Evolutionary conservation across 2,888 invertebrate genomes (phyloP).

Genomic region (Drepanosiphum platanoidis): DNA sequence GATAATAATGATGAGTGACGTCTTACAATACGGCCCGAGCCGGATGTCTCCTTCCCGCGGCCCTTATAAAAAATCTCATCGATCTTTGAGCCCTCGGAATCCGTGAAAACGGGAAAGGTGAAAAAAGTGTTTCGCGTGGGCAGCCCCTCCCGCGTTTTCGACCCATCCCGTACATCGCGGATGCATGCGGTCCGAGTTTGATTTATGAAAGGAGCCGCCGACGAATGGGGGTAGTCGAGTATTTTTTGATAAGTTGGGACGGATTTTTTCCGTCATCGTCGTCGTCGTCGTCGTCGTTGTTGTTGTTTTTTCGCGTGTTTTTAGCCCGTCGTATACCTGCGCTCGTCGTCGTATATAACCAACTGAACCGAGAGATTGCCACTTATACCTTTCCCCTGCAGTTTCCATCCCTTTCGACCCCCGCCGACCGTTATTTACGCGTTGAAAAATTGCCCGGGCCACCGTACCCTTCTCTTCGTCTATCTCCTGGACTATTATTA

Average conservation of each 20-base stretch:
- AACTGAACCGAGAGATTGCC: slow-evolving; percentile 52
- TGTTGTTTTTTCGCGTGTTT: neutral
- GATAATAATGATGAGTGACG: too few species aligned
- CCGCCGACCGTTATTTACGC: neutral
- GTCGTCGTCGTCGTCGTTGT: neutral
- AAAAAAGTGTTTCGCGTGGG: neutral
- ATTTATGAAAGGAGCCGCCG: slow-evolving; percentile 2
- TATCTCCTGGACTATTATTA: neutral
- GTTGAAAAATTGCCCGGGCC: slow-evolving; percentile 24
- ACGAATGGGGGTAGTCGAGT: neutral
- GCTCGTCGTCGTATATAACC: neutral
- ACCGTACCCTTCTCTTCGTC: neutral
- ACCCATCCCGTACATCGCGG: neutral
- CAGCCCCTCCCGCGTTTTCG: neutral
- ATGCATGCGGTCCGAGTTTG: neutral
- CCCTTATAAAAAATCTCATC: too few species aligned
- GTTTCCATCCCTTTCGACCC: neutral
- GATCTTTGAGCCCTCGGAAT: neutral
- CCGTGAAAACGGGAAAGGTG: neutral
- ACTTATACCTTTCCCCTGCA: slow-evolving; percentile 19
- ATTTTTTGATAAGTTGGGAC: neutral
- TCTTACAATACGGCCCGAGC: too few species aligned
- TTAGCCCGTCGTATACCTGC: neutral
- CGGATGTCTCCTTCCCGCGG: too few species aligned
- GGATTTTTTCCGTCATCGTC: neutral